Percentiles rank a stretch among this genome's conserved stretches.
Evolutionary conservation across 2,113 vertebrate genomes (phyloP).

Genomic region (Pelusios castaneus): DNA sequence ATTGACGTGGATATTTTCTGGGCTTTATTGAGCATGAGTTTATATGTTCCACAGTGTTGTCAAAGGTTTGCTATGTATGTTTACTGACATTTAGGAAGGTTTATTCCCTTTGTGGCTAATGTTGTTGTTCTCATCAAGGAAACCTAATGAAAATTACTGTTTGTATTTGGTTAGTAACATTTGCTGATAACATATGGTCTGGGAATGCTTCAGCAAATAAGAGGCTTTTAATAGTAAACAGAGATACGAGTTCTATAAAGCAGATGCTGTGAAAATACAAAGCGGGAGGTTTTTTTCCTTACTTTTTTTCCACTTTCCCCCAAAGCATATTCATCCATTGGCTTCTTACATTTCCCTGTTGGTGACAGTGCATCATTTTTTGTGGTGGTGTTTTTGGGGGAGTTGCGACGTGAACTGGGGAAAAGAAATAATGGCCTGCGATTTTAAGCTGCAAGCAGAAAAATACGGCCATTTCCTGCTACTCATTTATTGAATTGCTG

Average conservation of each 20-base stretch:
- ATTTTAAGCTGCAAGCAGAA: constrained; percentile 24
- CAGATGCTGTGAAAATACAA: constrained; percentile 77
- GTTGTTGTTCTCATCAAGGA: constrained; percentile 72
- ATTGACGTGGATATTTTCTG: constrained; percentile 37
- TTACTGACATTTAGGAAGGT: constrained; percentile 73
- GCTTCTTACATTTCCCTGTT: constrained; percentile 26
- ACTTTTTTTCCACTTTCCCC: constrained; percentile 38
- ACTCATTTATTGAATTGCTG: constrained; percentile 19
- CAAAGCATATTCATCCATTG: constrained; percentile 1
- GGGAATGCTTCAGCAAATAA: constrained; percentile 84
- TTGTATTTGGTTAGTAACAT: constrained; percentile 84
- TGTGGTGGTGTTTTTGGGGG: too few species aligned
- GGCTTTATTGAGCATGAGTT: constrained; percentile 41
- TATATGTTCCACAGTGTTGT: constrained; percentile 60
- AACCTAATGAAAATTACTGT: constrained; percentile 83
- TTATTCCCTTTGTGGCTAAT: constrained; percentile 79
- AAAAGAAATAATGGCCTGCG: constrained; percentile 52
- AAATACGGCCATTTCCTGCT: constrained; percentile 48
- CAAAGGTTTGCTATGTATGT: constrained; percentile 70
- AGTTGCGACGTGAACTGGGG: background rate
- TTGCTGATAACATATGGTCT: constrained; percentile 86
- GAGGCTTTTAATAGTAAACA: constrained; percentile 85
- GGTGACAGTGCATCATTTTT: constrained; percentile 9
- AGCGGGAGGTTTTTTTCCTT: constrained; percentile 26
- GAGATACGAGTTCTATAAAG: constrained; percentile 74